Evolutionary conservation across 2,888 invertebrate species (phyloP), one percentile per base, ranked within the genome.

Genomic region (Drosophila greeni): DNA sequence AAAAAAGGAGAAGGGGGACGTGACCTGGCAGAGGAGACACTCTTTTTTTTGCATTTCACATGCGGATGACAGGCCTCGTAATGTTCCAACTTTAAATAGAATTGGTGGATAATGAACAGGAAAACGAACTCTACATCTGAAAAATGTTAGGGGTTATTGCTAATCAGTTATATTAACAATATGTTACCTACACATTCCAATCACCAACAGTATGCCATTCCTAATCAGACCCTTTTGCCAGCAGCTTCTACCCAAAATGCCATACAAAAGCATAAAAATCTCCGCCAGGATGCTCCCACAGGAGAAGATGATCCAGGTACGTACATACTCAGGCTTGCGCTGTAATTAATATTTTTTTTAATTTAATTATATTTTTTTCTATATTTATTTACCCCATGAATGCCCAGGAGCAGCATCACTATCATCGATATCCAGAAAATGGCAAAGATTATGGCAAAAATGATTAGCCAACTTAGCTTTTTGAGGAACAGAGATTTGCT

Each of bases 401-500:
- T 76, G 9, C 80, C 80, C 18, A 58, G 14, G 8, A 84, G 31
- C 0, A 81, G 64, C 53, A 79, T 29, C 4, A 40, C 0, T 45
- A 75, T 76, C 23, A 81, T 20, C 0, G 80, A 47, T 6, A 80
- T 3, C 84, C 84, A 81, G n/a, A 84, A 79, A 2, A 75, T 9
- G 20, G 64, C 73, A 65, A 81, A 81, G 5, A 62, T 20, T 3
- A 57, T 33, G 1, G 64, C 55, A 29, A 84, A 84, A 14, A 82
- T 75, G 12, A 74, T 66, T 2, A 82, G 39, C 80, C 80, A 81
- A 47, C 80, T 80, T 4, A 81, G 16, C 80, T 84, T 53, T 8
- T n/a, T 1, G 8, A 7, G 8, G 2, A 0, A 0, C 2, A 11
- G 1, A 14, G 4, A 39, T 8, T 5, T 14, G 2, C 11, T 0